Conservation (phyloP, 92 coral and sea anemone genomes). For the Anthopleura xanthogrammica region DNA sequence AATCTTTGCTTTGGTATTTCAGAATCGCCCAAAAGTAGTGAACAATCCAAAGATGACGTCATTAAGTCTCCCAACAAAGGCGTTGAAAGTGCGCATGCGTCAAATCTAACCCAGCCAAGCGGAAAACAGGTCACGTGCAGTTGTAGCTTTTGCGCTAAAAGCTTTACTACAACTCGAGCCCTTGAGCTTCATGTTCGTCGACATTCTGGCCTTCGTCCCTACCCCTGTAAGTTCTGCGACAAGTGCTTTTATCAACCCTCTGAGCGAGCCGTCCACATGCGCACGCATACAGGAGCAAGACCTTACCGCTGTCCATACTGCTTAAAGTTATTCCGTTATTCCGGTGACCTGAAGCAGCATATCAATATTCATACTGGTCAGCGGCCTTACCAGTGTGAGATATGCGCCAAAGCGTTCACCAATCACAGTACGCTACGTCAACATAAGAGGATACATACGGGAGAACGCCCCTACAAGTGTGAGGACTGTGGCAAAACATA, state of each 20-base stretch:
- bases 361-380: conserved; percentile 51
- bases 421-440: conserved; percentile 51
- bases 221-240: conserved; percentile 40
- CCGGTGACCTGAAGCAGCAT: conserved; percentile 47
- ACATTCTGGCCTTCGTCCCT: conserved; percentile 47
- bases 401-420: conserved; percentile 46
- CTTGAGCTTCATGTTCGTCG: conserved; percentile 43
- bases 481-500: conserved; percentile 29
- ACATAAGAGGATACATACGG: conserved; percentile 40
- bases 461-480: conserved; percentile 40
- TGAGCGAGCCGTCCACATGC: conserved; percentile 48
- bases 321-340: conserved; percentile 43
- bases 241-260: conserved; percentile 47
- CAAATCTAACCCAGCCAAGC: not conserved
- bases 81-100: not conserved
- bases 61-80: not conserved
- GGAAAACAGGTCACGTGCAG: conserved; percentile 25
- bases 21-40: not conserved
- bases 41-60: not conserved
- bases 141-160: conserved; percentile 41
- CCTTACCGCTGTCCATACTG: conserved; percentile 54
- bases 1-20: not conserved
- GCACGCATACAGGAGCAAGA: conserved; percentile 50
- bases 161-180: conserved; percentile 33
- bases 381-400: conserved; percentile 51